Conservation (phyloP, 2,113 vertebrate genomes). For the Strix uralensis region DNA sequence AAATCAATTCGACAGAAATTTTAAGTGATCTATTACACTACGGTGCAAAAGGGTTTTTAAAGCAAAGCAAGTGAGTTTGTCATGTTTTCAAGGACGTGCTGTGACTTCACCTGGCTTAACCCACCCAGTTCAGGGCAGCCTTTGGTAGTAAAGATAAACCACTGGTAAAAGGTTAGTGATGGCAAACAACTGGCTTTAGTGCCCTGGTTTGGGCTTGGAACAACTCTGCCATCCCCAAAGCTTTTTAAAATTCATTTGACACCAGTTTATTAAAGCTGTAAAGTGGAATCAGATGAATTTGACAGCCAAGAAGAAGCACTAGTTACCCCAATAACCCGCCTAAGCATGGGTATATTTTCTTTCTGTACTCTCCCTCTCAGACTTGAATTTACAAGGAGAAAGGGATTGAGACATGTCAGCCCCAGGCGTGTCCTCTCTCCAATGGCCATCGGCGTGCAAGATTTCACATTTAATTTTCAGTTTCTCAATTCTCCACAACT, state of each 20-base stretch:
- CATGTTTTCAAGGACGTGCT: neutral
- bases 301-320: neutral
- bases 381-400: neutral
- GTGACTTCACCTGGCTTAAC: neutral
- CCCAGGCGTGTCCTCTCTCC: neutral
- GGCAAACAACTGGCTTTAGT: accelerated
- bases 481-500: neutral
- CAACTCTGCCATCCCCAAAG: neutral
- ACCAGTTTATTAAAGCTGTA: neutral
- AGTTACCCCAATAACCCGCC: neutral
- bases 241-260: no score
- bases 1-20: neutral
- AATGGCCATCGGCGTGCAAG: accelerated
- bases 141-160: no score
- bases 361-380: no score
- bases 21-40: neutral
- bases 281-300: neutral
- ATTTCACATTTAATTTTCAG: neutral
- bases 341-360: accelerated
- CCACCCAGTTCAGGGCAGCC: neutral
- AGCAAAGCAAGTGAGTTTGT: neutral
- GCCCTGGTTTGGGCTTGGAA: neutral
- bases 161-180: accelerated
- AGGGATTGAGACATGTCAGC: neutral
- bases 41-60: neutral